Base-by-base conservation (phyloP, 2,797 vertebrate species). In the Avahi laniger region DNA sequence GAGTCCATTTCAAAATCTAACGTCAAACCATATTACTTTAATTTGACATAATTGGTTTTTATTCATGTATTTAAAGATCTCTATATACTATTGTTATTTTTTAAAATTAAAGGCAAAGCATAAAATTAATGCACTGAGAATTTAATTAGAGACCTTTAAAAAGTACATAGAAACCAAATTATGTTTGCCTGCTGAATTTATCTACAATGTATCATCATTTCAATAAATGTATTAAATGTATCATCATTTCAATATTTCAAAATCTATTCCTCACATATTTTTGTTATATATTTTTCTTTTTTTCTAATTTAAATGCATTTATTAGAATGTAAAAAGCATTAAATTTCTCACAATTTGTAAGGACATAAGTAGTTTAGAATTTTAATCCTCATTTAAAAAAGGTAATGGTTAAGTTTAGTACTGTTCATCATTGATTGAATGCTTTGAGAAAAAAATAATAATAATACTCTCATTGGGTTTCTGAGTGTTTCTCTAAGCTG, bases 21-120 rank as follows among this genome's bases (percentile, higher is more conserved):
- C 70, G 82, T 73, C 22, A 93, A 96, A 95, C 83, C 22, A 48
- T 85, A 48, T 91, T 81, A 88, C 11, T 76, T 35, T 87, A 91
- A 91, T 80, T 86, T 82, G 73, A 52, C 9, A 69, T 83, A 87
- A 38, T 86, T 89, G 7, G 1, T 54, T 96, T 95, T 76, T 78
- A 92, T 93, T 78, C 33, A 72, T 46, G 4, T 92, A 84, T 54
- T 76, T 87, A 75, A 94, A 89, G 12, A 67, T 76, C 5, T 80
- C 20, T 83, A 38, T 57, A 43, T 17, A 57, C 15, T 65, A 26
- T 63, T 91, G 20, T 48, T 79, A 78, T 61, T 89, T 67, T 90
- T 35, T 38, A 75, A 61, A 57, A 85, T 57, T 26, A 72, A 89
- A 86, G 50, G 6, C 7, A 96, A 78, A 80, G 20, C 88, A 57